Evolutionary conservation across 1,140 invertebrate genomes (phyloP).

Genomic region (Piezodorus guildinii): DNA sequence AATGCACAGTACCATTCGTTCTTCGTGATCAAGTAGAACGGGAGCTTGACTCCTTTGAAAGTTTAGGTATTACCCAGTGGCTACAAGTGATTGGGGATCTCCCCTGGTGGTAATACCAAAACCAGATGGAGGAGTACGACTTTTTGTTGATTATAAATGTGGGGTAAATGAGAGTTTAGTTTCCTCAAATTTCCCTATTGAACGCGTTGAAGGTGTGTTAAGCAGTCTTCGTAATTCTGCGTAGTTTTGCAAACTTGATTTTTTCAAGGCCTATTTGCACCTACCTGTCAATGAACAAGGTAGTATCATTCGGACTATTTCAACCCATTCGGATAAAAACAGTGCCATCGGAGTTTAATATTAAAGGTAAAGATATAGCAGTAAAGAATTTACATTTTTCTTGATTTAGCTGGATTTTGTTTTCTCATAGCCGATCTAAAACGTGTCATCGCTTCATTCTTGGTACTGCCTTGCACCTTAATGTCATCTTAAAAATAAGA

Average conservation of each 20-base stretch:
- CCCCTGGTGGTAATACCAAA: constrained; percentile 35
- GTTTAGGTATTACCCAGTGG: background rate
- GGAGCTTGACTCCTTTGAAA: too few species aligned
- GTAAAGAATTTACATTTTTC: too few species aligned
- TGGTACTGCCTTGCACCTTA: too few species aligned
- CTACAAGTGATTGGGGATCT: constrained; percentile 32
- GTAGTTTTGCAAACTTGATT: constrained; percentile 13
- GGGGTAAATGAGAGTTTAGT: constrained; percentile 24
- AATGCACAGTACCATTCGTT: too few species aligned
- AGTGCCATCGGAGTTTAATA: too few species aligned
- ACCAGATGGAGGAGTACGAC: constrained; percentile 30
- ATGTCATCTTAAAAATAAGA: too few species aligned
- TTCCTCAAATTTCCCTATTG: constrained; percentile 2
- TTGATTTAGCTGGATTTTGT: too few species aligned
- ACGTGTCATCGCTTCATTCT: too few species aligned
- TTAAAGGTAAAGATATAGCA: too few species aligned
- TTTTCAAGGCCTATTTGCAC: constrained; percentile 31
- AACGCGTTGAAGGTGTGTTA: background rate
- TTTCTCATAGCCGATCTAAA: too few species aligned
- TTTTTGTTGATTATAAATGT: constrained; percentile 39
- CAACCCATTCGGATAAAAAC: too few species aligned
- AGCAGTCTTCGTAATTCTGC: background rate
- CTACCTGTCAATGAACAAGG: constrained; percentile 28
- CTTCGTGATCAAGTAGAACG: too few species aligned
- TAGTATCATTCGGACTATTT: constrained; percentile 32